Conservation (phyloP, 2,113 vertebrate species). For the Erythrolamprus reginae region DNA sequence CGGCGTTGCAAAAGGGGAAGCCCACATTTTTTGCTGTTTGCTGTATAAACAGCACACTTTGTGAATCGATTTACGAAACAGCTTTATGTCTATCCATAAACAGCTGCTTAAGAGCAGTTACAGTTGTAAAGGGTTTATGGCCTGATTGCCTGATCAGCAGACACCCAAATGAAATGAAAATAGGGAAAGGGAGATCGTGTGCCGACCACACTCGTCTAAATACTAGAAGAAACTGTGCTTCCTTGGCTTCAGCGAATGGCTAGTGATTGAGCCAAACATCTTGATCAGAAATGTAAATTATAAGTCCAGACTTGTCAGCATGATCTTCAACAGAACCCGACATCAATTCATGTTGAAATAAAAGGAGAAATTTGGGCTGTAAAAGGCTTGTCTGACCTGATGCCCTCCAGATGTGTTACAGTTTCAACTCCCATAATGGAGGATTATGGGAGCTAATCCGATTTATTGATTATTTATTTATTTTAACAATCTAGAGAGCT, state of each 20-base stretch:
- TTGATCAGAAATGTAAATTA: constrained; percentile 74
- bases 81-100: constrained; percentile 67
- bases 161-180: constrained; percentile 54
- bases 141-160: constrained; percentile 63
- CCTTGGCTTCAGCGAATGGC: constrained; percentile 65
- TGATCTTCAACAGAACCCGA: constrained; percentile 64
- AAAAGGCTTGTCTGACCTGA: constrained; percentile 46
- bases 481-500: neutral
- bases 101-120: constrained; percentile 56
- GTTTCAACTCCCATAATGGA: neutral
- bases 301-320: constrained; percentile 62
- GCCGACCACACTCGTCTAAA: constrained; percentile 31
- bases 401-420: neutral
- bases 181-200: constrained; percentile 37
- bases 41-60: constrained; percentile 54
- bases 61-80: constrained; percentile 44
- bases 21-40: constrained; percentile 46
- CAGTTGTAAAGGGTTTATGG: constrained; percentile 64
- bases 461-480: neutral
- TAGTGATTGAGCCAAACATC: constrained; percentile 73
- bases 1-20: constrained; percentile 39
- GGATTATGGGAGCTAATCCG: neutral
- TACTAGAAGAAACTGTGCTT: constrained; percentile 45
- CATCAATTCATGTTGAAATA: constrained; percentile 62
- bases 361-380: constrained; percentile 59